Evolutionary conservation across 2,888 invertebrate species (phyloP), one percentile per base, ranked within the genome.

Genomic region (Drosophila quasianomalipes): DNA sequence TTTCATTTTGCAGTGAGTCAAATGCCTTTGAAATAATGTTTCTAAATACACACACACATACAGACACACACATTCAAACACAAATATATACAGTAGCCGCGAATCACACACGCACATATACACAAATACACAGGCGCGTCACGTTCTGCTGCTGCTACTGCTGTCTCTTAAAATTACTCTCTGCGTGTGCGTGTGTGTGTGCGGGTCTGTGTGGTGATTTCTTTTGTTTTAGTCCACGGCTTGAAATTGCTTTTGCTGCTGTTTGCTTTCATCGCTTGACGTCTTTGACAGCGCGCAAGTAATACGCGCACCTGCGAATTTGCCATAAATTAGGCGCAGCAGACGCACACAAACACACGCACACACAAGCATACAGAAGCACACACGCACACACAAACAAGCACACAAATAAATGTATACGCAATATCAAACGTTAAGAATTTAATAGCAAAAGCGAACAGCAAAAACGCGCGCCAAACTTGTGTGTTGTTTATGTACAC

Each of bases 261-360:
- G 57, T 41, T 58, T 58, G 30, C 57, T 75, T 74, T 68, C 70
- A 82, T 76, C 76, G 88, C 83, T 47, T 22, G 88, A 77, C 77
- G 80, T 73, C 83, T 85, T 87, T 87, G 87, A 82, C 85, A 85
- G 80, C 69, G 79, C 82, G 82, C 85, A 89, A 85, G 82, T 81
- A 81, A 90, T 80, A 73, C 79, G 81, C 91, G 89, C 91, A 91
- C 92, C 91, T 91, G 91, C 84, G 87, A 81, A 81, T 85, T 90
- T 77, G 90, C 79, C 83, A 91, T 92, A 91, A 92, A 92, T 92
- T 91, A 91, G 83, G 72, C 75, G 63, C 58, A 58, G 41, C 41
- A 58, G 51, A 58, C 51, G 33, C 64, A 71, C 53, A 73, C 62
- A 60, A 31, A 52, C 44, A 49, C 35, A 69, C 37, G 65, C 39